phyloP scores from a whole-genome alignment of 2,888 invertebrate genomes.

The Apamea epomidion region DNA sequence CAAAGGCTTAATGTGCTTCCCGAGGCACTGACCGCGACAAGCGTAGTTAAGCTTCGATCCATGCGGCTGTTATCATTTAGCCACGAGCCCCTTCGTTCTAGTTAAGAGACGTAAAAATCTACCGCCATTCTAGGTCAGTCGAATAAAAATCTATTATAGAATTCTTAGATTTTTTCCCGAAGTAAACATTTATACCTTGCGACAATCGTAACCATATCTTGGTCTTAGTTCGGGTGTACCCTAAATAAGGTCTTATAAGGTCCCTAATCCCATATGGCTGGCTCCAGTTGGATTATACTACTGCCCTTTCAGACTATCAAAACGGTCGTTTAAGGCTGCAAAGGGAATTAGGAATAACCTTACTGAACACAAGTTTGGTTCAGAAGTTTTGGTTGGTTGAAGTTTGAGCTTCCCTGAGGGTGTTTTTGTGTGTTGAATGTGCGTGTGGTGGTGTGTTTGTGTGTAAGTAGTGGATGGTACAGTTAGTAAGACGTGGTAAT shows the following conservation, averaged over 20 bases:
- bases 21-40: neutral
- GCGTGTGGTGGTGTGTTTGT: neutral
- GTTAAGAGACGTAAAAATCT: neutral
- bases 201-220: neutral
- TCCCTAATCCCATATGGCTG: conserved; percentile 43
- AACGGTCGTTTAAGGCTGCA: conserved; percentile 41
- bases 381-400: conserved; percentile 39
- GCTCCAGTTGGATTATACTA: conserved; percentile 37
- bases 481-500: neutral
- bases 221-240: conserved; percentile 8
- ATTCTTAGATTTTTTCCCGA: neutral
- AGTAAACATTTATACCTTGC: neutral
- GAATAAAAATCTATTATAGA: neutral
- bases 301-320: conserved; percentile 45
- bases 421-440: conserved; percentile 26
- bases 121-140: no score
- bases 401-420: conserved; percentile 22
- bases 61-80: neutral
- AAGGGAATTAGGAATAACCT: conserved; percentile 58
- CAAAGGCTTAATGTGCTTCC: neutral
- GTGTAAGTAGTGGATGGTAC: neutral
- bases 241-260: conserved; percentile 29
- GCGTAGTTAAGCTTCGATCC: neutral
- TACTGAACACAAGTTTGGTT: conserved; percentile 10
- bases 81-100: neutral